Conservation (phyloP, 1,140 invertebrate genomes). For the Nymphalis io region DNA sequence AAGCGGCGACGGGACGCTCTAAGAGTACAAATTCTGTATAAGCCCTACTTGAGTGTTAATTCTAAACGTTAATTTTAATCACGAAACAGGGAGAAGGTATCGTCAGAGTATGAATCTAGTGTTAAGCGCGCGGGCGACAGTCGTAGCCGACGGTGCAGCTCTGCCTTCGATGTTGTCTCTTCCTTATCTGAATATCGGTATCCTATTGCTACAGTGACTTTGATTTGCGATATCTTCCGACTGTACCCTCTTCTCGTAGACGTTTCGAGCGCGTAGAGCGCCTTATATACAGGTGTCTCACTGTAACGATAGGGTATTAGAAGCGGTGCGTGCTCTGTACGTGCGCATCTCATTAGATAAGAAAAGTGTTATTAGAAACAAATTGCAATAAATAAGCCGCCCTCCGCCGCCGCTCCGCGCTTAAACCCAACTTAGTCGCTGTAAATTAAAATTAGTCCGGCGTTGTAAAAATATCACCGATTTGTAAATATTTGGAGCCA, state of each 20-base stretch:
- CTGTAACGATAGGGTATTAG: conserved; percentile 75
- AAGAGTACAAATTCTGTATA: conserved; percentile 83
- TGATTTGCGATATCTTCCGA: conserved; percentile 67
- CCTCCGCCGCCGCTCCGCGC: conserved; percentile 44
- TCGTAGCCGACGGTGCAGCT: conserved; percentile 56
- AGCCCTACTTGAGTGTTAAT: conserved; percentile 78
- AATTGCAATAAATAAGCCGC: conserved; percentile 63
- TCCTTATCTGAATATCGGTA: conserved; percentile 68
- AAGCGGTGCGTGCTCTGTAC: conserved; percentile 59
- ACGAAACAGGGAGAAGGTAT: conserved; percentile 72
- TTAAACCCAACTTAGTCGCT: conserved; percentile 55
- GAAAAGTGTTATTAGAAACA: conserved; percentile 76
- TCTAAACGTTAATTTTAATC: conserved; percentile 74
- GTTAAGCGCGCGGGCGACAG: conserved; percentile 58
- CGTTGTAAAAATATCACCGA: conserved; percentile 68
- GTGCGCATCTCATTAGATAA: conserved; percentile 69
- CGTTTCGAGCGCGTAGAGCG: conserved; percentile 38
- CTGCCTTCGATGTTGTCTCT: conserved; percentile 76
- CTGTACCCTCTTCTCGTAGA: conserved; percentile 50
- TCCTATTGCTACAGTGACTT: conserved; percentile 75
- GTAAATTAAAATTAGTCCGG: conserved; percentile 72
- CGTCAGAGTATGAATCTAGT: conserved; percentile 55
- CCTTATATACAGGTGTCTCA: conserved; percentile 49
- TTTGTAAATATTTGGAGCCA: conserved; percentile 78
- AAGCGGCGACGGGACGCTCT: conserved; percentile 72